Evolutionary conservation across 2,888 invertebrate genomes (phyloP).

Genomic region (Drosophila koepferae): DNA sequence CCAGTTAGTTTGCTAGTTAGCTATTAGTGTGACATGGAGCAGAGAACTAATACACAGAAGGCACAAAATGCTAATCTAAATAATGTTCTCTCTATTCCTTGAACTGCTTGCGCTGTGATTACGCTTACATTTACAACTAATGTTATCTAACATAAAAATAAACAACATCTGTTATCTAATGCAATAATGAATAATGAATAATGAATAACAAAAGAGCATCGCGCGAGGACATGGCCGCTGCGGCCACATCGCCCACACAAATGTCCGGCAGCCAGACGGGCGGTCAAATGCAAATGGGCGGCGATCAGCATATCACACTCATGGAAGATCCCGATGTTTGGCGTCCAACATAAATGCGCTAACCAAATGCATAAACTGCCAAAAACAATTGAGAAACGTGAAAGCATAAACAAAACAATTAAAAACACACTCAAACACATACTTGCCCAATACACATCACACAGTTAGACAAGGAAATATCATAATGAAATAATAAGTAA

Average conservation of each 20-base stretch:
- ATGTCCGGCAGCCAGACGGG: conserved; percentile 87
- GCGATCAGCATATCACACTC: conserved; percentile 90
- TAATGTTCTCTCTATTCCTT: conserved; percentile 74
- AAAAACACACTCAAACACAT: conserved; percentile 38
- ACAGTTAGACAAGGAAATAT: conserved; percentile 49
- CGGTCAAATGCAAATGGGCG: conserved; percentile 84
- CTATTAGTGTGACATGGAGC: conserved; percentile 25
- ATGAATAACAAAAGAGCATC: conserved; percentile 88
- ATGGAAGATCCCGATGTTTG: conserved; percentile 97
- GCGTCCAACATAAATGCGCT: conserved; percentile 93
- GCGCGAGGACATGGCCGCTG: conserved; percentile 93
- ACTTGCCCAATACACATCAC: conserved; percentile 27
- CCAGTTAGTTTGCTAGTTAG: conserved; percentile 38
- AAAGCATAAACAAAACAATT: conserved; percentile 33
- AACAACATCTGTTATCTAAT: conserved; percentile 27
- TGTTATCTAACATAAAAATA: conserved; percentile 30
- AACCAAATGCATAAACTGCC: conserved; percentile 64
- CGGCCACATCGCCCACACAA: conserved; percentile 89
- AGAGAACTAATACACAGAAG: conserved; percentile 28
- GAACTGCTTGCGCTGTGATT: conserved; percentile 70
- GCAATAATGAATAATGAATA: conserved; percentile 24
- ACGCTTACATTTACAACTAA: conserved; percentile 56
- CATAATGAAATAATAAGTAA: conserved; percentile 51
- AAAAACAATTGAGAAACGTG: conserved; percentile 55
- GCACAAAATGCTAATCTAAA: conserved; percentile 64